Base-by-base conservation (phyloP, 2,113 vertebrate genomes). In the Myrmecophaga tridactyla region DNA sequence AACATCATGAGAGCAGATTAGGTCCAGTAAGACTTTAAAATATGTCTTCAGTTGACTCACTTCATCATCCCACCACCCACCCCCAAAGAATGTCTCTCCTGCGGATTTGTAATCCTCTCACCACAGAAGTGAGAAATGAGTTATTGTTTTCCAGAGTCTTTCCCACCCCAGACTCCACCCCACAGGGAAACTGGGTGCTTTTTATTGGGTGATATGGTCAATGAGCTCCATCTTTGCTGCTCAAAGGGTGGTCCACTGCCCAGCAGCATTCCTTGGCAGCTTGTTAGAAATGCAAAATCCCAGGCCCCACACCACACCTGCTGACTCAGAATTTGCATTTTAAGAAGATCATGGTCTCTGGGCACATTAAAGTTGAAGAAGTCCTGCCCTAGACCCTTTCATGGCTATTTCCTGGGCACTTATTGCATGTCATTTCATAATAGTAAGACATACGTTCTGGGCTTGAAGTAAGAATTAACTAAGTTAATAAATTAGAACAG, bases 381-480 rank as follows among this genome's bases (percentile, higher is more conserved):
- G 27, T 1, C 17, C 17, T 13, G 34, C 34, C 13, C 34, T 10
- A 25, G 76, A 90, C 0, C 0, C 51, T 29, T 34, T 11, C 0
- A 0, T 9, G 34, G 58, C 1, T n/a, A 13, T 8, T 67, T 80
- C 15, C 77, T 9, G 23, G 31, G 51, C 7, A 56, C 53, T 34
- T 41, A 5, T 17, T 10, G 0, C 1, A 8, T 29, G 23, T n/a
- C 3, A 69, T 36, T 53, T 76, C 72, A 5, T 41, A 36, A 67
- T 12, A 62, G 48, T 2, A 31, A 12, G 8, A 11, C 60, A 3
- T 2, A 60, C 31, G 11, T 76, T 11, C 3, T 31, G 20, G 25
- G 31, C 58, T 80, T 2, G 4, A n/a, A 43, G 8, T 21, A n/a
- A 67, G 63, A 67, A 78, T 43, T 4, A 72, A 39, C 23, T 36